Evolutionary conservation across 2,797 vertebrate species (phyloP).

Genomic region (Sebastolobus alascanus): DNA sequence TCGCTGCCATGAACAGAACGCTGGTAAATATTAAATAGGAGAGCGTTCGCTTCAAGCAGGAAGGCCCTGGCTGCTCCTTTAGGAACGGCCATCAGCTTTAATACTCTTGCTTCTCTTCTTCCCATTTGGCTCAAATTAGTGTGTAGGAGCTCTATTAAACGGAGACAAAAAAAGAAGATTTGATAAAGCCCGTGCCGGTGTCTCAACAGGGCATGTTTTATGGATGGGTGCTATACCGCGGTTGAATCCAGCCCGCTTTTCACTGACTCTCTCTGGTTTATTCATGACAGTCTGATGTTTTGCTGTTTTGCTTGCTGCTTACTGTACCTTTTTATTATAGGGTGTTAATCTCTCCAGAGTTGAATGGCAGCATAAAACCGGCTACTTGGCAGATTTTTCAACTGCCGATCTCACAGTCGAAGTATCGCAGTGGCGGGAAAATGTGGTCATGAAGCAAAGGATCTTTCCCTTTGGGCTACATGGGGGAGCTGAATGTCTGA

Average conservation of each 20-base stretch:
- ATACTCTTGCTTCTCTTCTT: slow-evolving; percentile 43
- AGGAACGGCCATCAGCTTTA: slow-evolving; percentile 46
- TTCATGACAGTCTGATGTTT: slow-evolving; percentile 61
- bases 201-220: slow-evolving; percentile 67
- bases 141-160: slow-evolving; percentile 54
- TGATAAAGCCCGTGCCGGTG: slow-evolving; percentile 51
- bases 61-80: slow-evolving; percentile 37
- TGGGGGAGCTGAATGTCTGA: not conserved
- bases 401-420: not conserved
- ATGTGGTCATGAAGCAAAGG: not conserved
- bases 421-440: not conserved
- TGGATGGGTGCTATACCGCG: slow-evolving; percentile 44
- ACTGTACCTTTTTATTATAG: slow-evolving; percentile 45
- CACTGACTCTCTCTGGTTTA: slow-evolving; percentile 53
- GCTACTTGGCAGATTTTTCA: not conserved
- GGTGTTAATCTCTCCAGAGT: slow-evolving; percentile 59
- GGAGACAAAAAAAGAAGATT: slow-evolving; percentile 63
- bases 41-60: slow-evolving; percentile 24
- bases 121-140: slow-evolving; percentile 60
- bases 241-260: slow-evolving; percentile 40
- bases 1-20: slow-evolving; percentile 28
- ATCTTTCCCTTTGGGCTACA: not conserved
- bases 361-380: slow-evolving; percentile 43
- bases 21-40: slow-evolving; percentile 43
- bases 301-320: slow-evolving; percentile 38